Evolutionary conservation across 2,888 invertebrate genomes (phyloP).

Genomic region (Norana najaformis): DNA sequence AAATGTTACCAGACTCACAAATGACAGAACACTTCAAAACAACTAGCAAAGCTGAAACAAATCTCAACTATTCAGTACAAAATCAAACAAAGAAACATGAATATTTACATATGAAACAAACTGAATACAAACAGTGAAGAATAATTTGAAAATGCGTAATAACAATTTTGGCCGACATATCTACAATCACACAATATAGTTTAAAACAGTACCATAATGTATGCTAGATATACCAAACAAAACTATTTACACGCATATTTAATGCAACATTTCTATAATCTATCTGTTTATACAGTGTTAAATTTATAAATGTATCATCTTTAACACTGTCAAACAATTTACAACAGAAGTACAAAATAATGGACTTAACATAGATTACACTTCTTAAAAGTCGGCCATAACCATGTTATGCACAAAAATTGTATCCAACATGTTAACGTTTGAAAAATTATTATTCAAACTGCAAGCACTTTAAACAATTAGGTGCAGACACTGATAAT

Average conservation of each 20-base stretch:
- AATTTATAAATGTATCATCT: background rate
- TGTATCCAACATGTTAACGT: slow-evolving; percentile 1
- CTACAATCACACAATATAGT: slow-evolving; percentile 13
- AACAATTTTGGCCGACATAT: background rate
- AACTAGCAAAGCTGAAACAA: background rate
- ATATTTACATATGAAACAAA: background rate
- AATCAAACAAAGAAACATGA: background rate
- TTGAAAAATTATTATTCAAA: background rate
- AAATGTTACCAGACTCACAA: background rate
- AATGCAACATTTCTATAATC: background rate
- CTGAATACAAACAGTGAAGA: background rate
- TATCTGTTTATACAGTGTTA: background rate
- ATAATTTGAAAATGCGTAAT: background rate
- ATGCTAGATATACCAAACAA: background rate
- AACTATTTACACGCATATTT: background rate
- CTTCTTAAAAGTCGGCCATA: background rate
- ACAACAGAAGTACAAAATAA: background rate
- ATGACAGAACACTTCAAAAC: background rate
- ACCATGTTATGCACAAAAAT: background rate
- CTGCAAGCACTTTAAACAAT: background rate
- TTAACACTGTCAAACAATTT: background rate
- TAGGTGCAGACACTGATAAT: background rate
- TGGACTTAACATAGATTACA: background rate
- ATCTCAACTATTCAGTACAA: background rate
- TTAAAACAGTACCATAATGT: background rate